Conservation (phyloP, 2,888 invertebrate species). For the Perdita meconis region DNA sequence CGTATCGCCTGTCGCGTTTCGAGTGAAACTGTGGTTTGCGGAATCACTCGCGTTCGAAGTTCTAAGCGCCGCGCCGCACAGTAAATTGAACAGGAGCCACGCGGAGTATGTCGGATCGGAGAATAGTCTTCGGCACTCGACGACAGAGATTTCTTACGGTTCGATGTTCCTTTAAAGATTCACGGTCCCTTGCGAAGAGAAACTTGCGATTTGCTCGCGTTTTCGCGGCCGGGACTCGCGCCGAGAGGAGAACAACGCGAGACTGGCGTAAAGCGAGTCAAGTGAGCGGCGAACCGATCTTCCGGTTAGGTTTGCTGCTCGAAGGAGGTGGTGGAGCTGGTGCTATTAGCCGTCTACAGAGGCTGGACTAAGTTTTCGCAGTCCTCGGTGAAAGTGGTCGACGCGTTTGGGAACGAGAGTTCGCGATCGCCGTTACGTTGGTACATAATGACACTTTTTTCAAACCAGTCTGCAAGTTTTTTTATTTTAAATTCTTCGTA, state of each 20-base stretch:
- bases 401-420: conserved; percentile 18
- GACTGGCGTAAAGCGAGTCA: conserved; percentile 62
- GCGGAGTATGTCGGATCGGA: background rate
- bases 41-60: background rate
- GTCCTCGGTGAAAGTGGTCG: conserved; percentile 66
- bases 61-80: too few species aligned
- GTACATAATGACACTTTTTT: background rate
- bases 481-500: too few species aligned
- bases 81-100: background rate
- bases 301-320: conserved; percentile 55
- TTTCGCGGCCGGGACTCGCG: conserved; percentile 42
- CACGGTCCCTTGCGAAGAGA: background rate
- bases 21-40: background rate
- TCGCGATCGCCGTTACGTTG: conserved; percentile 3
- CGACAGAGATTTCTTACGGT: background rate
- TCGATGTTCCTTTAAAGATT: background rate
- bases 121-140: background rate
- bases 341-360: conserved; percentile 57
- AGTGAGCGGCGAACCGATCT: conserved; percentile 65
- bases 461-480: background rate
- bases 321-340: conserved; percentile 52
- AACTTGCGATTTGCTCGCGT: background rate
- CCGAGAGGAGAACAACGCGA: conserved; percentile 43
- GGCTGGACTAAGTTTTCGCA: conserved; percentile 44
- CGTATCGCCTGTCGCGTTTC: background rate